These are phyloP conservation scores for Drosophila tanythrix DNA, from an alignment of 2,888 invertebrate species.

Conservation along the genomic window DNA sequence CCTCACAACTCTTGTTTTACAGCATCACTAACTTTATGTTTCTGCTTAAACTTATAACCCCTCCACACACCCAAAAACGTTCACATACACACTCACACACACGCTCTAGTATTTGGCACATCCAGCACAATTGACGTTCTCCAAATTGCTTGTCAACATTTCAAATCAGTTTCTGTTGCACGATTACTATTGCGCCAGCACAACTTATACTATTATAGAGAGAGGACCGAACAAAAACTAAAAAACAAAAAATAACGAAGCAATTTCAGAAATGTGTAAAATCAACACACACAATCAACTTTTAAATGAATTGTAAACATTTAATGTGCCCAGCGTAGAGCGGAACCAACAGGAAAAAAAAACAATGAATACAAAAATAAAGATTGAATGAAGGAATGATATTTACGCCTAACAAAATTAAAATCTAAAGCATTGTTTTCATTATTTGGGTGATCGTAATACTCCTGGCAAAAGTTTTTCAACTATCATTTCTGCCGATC, in stretches of 20 bases:
- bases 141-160: conserved; percentile 43
- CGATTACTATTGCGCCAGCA: conserved; percentile 39
- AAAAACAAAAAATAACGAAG: conserved; percentile 21
- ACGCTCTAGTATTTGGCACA: conserved; percentile 26
- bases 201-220: conserved; percentile 45
- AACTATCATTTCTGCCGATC: neutral
- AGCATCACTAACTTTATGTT: conserved; percentile 68
- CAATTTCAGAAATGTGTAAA: conserved; percentile 74
- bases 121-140: conserved; percentile 27
- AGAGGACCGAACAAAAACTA: conserved; percentile 45
- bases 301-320: conserved; percentile 70
- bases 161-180: conserved; percentile 42
- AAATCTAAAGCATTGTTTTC: conserved; percentile 7
- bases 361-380: neutral
- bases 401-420: conserved; percentile 61
- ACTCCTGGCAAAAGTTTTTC: neutral
- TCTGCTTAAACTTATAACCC: conserved; percentile 56
- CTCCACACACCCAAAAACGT: conserved; percentile 21
- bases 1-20: conserved; percentile 64
- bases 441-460: neutral
- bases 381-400: conserved; percentile 38
- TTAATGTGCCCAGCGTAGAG: conserved; percentile 34
- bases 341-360: conserved; percentile 34
- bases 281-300: conserved; percentile 26
- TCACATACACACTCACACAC: conserved; percentile 20